These are phyloP conservation scores for Pterocles gutturalis DNA, from an alignment of 2,113 vertebrate genomes.

Conservation along the genomic window DNA sequence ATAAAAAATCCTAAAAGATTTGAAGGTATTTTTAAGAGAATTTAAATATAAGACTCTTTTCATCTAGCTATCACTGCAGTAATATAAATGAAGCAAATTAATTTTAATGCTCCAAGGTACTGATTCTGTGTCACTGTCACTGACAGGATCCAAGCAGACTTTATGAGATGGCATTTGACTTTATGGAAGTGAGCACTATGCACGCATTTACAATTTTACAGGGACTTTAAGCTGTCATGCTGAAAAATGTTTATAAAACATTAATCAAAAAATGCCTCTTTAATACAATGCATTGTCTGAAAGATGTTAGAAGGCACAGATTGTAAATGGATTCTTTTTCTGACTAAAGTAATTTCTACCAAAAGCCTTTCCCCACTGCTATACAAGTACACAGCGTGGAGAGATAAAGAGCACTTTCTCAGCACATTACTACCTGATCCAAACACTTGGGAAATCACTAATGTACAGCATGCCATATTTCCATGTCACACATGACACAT, in stretches of 20 bases:
- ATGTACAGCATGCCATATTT: conserved; percentile 89
- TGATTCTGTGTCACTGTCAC: conserved; percentile 80
- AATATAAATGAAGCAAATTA: conserved; percentile 88
- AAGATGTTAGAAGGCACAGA: conserved; percentile 93
- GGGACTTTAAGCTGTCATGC: conserved; percentile 86
- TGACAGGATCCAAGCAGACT: conserved; percentile 82
- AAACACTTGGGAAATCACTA: conserved; percentile 91
- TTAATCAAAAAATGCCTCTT: conserved; percentile 98
- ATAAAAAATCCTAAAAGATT: conserved; percentile 66
- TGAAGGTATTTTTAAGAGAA: conserved; percentile 74
- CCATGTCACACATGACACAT: conserved; percentile 90
- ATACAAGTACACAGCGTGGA: conserved; percentile 85
- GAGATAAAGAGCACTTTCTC: conserved; percentile 90
- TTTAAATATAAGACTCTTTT: conserved; percentile 87
- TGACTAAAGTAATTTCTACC: conserved; percentile 93
- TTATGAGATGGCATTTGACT: conserved; percentile 89
- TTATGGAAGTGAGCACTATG: conserved; percentile 88
- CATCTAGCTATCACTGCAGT: conserved; percentile 83
- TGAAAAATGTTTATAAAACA: conserved; percentile 98
- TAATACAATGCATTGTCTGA: conserved; percentile 94
- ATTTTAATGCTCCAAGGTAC: conserved; percentile 95
- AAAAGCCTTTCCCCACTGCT: conserved; percentile 84
- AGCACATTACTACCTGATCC: conserved; percentile 89
- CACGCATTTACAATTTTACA: conserved; percentile 85
- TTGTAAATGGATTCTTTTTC: conserved; percentile 98